phyloP scores from a whole-genome alignment of 1,140 invertebrate genomes.

The Parasteatoda tepidariorum region DNA sequence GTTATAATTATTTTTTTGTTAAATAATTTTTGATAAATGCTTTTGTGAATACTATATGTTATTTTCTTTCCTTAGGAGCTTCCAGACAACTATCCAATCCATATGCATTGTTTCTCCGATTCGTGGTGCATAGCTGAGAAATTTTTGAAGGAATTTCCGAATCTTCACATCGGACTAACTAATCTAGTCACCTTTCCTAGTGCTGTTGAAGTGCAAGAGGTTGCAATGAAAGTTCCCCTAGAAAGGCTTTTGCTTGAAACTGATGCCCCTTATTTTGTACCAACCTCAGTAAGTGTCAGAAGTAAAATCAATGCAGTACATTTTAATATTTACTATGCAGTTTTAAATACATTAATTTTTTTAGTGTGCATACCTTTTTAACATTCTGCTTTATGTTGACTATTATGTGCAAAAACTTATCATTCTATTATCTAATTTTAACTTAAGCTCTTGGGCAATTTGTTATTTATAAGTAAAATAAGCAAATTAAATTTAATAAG shows the following conservation, averaged over 20 bases:
- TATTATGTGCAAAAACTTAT: not conserved
- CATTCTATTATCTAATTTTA: not conserved
- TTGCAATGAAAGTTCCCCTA: constrained; percentile 68
- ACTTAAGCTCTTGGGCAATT: not conserved
- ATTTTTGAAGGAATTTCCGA: constrained; percentile 69
- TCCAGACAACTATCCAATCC: constrained; percentile 69
- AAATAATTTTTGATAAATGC: not conserved
- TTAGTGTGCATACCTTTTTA: not conserved
- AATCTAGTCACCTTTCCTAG: constrained; percentile 68
- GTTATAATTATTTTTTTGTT: no score
- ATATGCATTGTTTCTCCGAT: constrained; percentile 71
- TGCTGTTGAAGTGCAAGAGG: constrained; percentile 66
- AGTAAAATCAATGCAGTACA: not conserved
- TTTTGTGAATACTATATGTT: not conserved
- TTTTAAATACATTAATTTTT: not conserved
- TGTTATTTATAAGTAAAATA: not conserved
- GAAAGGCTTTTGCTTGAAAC: constrained; percentile 70
- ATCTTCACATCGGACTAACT: constrained; percentile 70
- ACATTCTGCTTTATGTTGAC: not conserved
- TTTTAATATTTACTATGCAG: not conserved
- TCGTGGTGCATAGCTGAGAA: constrained; percentile 65
- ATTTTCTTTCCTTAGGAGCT: constrained; percentile 65
- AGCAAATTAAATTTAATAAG: not conserved
- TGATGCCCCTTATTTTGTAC: constrained; percentile 72
- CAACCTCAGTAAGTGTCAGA: constrained; percentile 58